Conservation (phyloP, 1,140 invertebrate species). For the Trachymyrmex septentrionalis region DNA sequence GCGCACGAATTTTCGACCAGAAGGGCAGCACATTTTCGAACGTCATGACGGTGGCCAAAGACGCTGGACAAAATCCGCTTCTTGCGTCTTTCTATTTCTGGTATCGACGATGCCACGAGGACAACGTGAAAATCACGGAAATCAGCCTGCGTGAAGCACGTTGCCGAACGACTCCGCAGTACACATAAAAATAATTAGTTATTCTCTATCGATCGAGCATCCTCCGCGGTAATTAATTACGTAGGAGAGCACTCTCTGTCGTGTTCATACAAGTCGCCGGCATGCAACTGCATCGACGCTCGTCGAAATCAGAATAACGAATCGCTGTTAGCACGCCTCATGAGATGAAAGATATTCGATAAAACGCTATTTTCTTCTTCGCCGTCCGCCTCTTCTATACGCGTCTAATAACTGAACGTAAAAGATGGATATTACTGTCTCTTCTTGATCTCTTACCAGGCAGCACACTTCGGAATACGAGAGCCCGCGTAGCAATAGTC, state of each 20-base stretch:
- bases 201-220: constrained; percentile 11
- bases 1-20: not conserved
- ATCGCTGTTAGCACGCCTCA: not conserved
- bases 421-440: constrained; percentile 22
- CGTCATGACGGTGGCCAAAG: not conserved
- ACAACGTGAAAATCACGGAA: not conserved
- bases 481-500: constrained; percentile 62
- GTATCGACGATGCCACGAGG: not conserved
- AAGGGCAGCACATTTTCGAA: not conserved
- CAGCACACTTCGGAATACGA: constrained; percentile 23
- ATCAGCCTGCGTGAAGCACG: not conserved
- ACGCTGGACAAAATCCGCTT: not conserved
- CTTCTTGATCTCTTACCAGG: constrained; percentile 8
- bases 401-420: constrained; percentile 45
- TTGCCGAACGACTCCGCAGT: not conserved
- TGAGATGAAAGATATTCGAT: constrained; percentile 11
- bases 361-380: not conserved
- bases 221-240: constrained; percentile 28
- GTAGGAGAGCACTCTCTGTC: not conserved
- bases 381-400: not conserved
- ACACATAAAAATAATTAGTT: constrained; percentile 22
- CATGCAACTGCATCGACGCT: not conserved
- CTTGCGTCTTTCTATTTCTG: constrained; percentile 6
- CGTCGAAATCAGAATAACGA: constrained; percentile 20
- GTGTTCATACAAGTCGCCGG: not conserved